Conservation (phyloP, 2,888 invertebrate species). For the Lymantria monacha region DNA sequence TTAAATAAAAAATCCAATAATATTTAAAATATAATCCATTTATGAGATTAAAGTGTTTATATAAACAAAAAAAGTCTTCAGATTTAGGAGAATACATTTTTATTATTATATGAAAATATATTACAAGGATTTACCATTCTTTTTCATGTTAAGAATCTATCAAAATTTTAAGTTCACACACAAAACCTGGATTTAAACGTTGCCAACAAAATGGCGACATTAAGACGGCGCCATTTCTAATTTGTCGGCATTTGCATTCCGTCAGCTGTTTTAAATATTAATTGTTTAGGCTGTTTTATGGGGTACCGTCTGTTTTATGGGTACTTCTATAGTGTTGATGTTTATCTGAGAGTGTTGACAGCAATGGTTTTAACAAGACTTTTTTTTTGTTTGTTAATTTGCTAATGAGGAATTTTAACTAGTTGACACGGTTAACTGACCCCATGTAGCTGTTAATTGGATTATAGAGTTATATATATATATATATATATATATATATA, state of each 20-base stretch:
- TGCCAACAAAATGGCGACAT: conserved; percentile 13
- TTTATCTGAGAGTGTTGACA: conserved; percentile 5
- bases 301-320: conserved; percentile 27
- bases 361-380: conserved; percentile 7
- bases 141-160: neutral
- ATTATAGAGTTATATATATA: neutral
- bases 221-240: conserved; percentile 38
- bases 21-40: no score
- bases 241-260: conserved; percentile 52
- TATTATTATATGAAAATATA: no score
- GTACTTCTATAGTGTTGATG: conserved; percentile 16
- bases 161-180: neutral
- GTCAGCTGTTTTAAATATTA: conserved; percentile 65
- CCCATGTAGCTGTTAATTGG: neutral
- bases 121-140: neutral
- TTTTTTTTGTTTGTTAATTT: conserved; percentile 7
- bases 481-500: no score
- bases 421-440: neutral
- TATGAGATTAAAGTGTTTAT: no score
- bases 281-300: conserved; percentile 53
- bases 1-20: no score
- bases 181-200: conserved; percentile 9
- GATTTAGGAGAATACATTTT: no score
- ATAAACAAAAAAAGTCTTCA: no score
- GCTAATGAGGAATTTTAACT: conserved; percentile 7